Conservation (phyloP, 2,888 invertebrate species). For the Bugula neritina region DNA sequence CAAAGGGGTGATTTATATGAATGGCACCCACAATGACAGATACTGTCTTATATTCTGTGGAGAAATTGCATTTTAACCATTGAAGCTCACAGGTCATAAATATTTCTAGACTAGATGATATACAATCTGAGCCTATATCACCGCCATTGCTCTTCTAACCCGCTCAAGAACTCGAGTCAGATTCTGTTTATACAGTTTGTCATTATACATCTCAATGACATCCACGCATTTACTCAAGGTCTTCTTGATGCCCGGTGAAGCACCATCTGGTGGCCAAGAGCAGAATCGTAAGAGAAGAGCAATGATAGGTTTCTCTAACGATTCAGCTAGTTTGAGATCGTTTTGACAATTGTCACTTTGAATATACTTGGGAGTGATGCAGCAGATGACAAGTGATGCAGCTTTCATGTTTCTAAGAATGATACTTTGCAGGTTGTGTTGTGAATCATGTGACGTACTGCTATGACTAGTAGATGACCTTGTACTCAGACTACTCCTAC, state of each 20-base stretch:
- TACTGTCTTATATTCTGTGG: too few species aligned
- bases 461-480: constrained; percentile 33
- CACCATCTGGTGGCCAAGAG: constrained; percentile 44
- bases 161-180: constrained; percentile 39
- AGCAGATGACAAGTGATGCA: constrained; percentile 42
- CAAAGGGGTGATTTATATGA: too few species aligned
- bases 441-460: neutral
- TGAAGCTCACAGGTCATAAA: too few species aligned
- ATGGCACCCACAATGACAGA: too few species aligned
- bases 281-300: constrained; percentile 46
- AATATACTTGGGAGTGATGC: constrained; percentile 50
- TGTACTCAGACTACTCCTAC: constrained; percentile 40
- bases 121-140: too few species aligned
- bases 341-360: constrained; percentile 50
- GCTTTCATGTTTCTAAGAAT: constrained; percentile 47
- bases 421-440: constrained; percentile 40
- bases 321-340: constrained; percentile 47
- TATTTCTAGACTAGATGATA: too few species aligned
- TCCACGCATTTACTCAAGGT: constrained; percentile 38
- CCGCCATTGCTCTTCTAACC: constrained; percentile 34
- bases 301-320: constrained; percentile 45
- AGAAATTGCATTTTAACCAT: too few species aligned
- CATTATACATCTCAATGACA: constrained; percentile 47
- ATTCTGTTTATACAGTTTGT: constrained; percentile 46
- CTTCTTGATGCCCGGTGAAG: constrained; percentile 42